A percentile compares a stretch with the other conserved stretches of the same genome.
Evolutionary conservation across 1,140 invertebrate species (phyloP).

Genomic region (Saccostrea glomerata): DNA sequence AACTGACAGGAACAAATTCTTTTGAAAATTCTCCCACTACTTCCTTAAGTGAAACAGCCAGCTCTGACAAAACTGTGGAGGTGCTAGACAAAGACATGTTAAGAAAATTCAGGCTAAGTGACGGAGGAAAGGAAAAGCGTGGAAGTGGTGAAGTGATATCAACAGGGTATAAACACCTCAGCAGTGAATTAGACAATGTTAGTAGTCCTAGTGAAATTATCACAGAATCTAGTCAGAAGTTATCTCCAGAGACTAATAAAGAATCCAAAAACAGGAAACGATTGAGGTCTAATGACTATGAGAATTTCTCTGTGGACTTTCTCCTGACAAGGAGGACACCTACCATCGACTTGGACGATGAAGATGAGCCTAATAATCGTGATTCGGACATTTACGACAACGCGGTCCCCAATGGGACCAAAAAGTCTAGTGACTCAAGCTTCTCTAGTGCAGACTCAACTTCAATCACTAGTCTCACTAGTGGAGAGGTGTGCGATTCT

Average conservation of each 20-base stretch:
- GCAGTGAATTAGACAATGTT: neutral
- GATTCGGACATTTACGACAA: neutral
- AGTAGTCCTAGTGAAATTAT: neutral
- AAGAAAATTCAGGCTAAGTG: constrained; percentile 20
- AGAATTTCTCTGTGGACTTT: constrained; percentile 23
- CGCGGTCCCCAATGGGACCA: neutral
- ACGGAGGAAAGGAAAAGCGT: constrained; percentile 1
- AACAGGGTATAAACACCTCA: constrained; percentile 23
- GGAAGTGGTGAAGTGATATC: constrained; percentile 19
- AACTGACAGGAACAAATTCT: constrained; percentile 26
- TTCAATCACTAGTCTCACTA: constrained; percentile 9
- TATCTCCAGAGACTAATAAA: neutral
- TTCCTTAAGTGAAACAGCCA: constrained; percentile 3
- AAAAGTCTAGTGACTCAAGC: neutral
- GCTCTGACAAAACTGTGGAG: neutral
- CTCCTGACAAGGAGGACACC: neutral
- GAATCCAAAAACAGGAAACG: neutral
- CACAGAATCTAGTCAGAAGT: constrained; percentile 16
- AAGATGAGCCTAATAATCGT: neutral
- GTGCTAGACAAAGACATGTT: constrained; percentile 7
- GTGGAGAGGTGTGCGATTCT: neutral
- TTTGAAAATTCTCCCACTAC: neutral
- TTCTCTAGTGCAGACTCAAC: neutral
- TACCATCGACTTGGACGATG: neutral
- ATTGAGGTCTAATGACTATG: constrained; percentile 5